These are phyloP conservation scores for Agrilus mali DNA, from an alignment of 2,888 invertebrate genomes.

Conservation along the genomic window DNA sequence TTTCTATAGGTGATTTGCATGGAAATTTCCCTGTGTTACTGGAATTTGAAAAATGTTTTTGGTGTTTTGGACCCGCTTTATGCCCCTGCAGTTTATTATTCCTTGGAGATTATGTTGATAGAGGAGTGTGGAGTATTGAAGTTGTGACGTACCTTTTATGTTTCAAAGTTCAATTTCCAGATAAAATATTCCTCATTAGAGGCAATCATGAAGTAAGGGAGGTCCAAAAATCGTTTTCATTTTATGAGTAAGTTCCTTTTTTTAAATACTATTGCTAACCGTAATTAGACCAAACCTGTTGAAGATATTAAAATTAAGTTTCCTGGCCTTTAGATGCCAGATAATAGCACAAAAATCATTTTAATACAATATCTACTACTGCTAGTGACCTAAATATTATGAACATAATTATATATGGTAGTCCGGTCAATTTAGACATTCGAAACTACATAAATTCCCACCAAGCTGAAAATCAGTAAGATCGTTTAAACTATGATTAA, in stretches of 20 bases:
- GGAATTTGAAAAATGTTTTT: constrained; percentile 54
- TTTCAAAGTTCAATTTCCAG: constrained; percentile 54
- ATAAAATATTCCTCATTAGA: constrained; percentile 48
- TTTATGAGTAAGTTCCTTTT: constrained; percentile 43
- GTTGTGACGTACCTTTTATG: constrained; percentile 57
- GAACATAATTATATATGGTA: no score
- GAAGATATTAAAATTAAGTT: no score
- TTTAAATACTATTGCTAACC: not conserved
- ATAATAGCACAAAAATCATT: no score
- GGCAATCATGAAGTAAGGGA: constrained; percentile 68
- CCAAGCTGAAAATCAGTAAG: no score
- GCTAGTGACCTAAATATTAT: no score
- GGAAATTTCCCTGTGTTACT: constrained; percentile 58
- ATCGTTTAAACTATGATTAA: no score
- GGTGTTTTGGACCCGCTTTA: constrained; percentile 53
- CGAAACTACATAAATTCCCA: no score
- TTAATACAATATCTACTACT: no score
- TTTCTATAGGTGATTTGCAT: constrained; percentile 53
- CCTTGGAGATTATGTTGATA: constrained; percentile 67
- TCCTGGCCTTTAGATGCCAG: no score
- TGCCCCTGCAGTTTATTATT: constrained; percentile 54
- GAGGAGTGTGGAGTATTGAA: constrained; percentile 56
- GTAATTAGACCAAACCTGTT: no score
- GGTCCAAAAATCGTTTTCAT: constrained; percentile 62
- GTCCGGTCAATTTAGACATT: no score